These are phyloP conservation scores for Drosophila teissieri DNA, from an alignment of 1,140 invertebrate species.

Conservation along the genomic window DNA sequence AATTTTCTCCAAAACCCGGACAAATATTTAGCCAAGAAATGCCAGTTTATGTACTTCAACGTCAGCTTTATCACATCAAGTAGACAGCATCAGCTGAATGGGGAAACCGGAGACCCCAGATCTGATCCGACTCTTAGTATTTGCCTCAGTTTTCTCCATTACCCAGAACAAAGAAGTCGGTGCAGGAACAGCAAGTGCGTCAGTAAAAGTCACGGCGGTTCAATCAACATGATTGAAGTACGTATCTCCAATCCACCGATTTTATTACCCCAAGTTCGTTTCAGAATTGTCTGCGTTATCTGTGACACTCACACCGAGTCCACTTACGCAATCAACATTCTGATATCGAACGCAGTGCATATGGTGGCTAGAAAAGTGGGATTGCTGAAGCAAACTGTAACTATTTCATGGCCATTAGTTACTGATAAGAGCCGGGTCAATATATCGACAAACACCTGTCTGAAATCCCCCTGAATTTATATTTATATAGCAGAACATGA, in stretches of 20 bases:
- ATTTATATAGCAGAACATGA: not conserved
- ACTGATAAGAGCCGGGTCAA: constrained; percentile 26
- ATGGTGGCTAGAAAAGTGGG: constrained; percentile 19
- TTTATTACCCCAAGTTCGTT: not conserved
- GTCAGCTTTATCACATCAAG: constrained; percentile 47
- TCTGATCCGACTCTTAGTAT: not conserved
- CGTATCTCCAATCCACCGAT: constrained; percentile 9
- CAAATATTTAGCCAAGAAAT: constrained; percentile 46
- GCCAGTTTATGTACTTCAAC: constrained; percentile 46
- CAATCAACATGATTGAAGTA: constrained; percentile 59
- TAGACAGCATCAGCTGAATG: constrained; percentile 36
- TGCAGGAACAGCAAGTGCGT: not conserved
- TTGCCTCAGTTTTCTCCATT: constrained; percentile 18
- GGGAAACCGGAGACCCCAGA: constrained; percentile 2
- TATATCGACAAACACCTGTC: constrained; percentile 3
- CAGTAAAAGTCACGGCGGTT: constrained; percentile 3
- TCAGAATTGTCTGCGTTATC: constrained; percentile 8
- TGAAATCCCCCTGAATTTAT: not conserved
- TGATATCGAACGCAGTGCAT: constrained; percentile 38
- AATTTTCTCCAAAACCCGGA: constrained; percentile 24
- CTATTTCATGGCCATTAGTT: constrained; percentile 35
- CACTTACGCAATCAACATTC: constrained; percentile 48
- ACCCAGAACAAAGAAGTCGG: constrained; percentile 26
- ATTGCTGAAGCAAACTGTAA: constrained; percentile 5
- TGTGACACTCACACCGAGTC: constrained; percentile 12